phyloP scores from a whole-genome alignment of 2,113 vertebrate species.

The Puntigrus tetrazona region DNA sequence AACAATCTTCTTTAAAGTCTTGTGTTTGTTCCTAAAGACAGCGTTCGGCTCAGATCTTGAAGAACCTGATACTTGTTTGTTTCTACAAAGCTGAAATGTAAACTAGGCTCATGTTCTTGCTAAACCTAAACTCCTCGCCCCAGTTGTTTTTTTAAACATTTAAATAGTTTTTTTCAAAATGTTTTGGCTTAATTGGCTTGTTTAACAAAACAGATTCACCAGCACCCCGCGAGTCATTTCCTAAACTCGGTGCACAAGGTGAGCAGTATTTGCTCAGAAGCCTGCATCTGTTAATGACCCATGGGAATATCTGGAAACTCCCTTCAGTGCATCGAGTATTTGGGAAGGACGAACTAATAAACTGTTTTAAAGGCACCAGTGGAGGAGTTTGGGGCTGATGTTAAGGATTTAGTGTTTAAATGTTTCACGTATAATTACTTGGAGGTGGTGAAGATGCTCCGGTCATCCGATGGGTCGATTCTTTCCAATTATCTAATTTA shows the following conservation, averaged over 20 bases:
- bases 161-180: background rate
- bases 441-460: background rate
- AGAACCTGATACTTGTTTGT: background rate
- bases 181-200: background rate
- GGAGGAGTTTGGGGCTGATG: background rate
- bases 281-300: background rate
- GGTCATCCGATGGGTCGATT: background rate
- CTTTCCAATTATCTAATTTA: conserved; percentile 25
- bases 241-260: background rate
- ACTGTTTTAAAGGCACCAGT: background rate
- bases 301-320: background rate
- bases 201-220: background rate
- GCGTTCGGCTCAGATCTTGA: background rate
- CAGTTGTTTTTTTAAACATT: background rate
- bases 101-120: background rate
- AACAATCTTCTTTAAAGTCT: background rate
- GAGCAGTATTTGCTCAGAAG: background rate
- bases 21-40: background rate
- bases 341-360: background rate
- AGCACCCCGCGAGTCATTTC: background rate
- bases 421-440: background rate
- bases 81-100: background rate
- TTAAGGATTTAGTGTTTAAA: background rate
- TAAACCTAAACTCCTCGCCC: background rate
- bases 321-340: background rate